Evolutionary conservation across 1,140 invertebrate species (phyloP).

Genomic region (Bicyclus anynana): DNA sequence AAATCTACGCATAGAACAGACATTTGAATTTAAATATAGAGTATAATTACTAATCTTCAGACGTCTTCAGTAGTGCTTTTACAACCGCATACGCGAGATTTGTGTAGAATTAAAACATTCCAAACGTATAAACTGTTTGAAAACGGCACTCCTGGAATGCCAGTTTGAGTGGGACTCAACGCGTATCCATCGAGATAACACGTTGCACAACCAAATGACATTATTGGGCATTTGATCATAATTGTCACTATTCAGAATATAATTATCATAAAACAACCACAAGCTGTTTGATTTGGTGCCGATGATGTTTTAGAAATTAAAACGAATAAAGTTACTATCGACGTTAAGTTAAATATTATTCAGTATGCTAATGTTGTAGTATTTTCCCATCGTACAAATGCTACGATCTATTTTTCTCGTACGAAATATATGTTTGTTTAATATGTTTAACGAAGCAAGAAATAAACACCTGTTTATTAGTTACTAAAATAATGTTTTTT

Average conservation of each 20-base stretch:
- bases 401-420: background rate
- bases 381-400: background rate
- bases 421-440: background rate
- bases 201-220: slow-evolving; percentile 16
- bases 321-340: slow-evolving; percentile 3
- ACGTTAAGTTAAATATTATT: slow-evolving; percentile 5
- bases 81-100: background rate
- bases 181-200: slow-evolving; percentile 14
- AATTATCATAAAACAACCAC: slow-evolving; percentile 17
- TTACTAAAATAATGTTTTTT: no score
- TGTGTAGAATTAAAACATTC: slow-evolving; percentile 2
- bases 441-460: no score
- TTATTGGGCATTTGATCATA: slow-evolving; percentile 20
- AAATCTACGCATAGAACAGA: no score
- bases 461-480: no score
- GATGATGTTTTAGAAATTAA: slow-evolving; percentile 3
- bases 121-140: slow-evolving; percentile 13
- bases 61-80: no score
- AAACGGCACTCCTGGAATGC: slow-evolving; percentile 18
- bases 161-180: slow-evolving; percentile 13
- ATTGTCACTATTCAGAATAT: slow-evolving; percentile 11
- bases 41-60: no score
- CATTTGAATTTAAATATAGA: no score
- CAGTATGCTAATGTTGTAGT: background rate
- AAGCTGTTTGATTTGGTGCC: slow-evolving; percentile 6